Conservation (phyloP, 2,113 vertebrate species). For the Pelodiscus sinensis region DNA sequence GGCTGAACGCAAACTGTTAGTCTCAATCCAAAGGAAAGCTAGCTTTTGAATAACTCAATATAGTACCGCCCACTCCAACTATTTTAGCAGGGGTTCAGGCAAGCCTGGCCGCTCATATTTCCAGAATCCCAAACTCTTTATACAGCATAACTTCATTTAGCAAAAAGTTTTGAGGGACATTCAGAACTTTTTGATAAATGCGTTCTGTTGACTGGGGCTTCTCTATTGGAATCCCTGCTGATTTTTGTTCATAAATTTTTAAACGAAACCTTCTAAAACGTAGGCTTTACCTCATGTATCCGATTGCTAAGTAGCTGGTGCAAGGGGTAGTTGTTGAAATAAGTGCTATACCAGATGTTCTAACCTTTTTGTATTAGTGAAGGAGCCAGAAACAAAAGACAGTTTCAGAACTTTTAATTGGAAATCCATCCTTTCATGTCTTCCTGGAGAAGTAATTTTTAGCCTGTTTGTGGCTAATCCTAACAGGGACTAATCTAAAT, state of each 20-base stretch:
- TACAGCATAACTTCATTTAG: background rate
- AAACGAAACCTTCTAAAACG: background rate
- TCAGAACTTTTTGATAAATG: background rate
- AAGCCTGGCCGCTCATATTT: background rate
- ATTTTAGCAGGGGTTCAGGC: background rate
- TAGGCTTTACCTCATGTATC: background rate
- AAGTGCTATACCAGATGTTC: background rate
- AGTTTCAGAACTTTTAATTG: constrained; percentile 20
- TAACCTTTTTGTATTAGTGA: constrained; percentile 1
- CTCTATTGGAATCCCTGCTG: background rate
- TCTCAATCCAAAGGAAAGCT: background rate
- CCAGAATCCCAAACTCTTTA: background rate
- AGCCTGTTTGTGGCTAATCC: background rate
- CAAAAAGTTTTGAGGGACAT: background rate
- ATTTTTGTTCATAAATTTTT: background rate
- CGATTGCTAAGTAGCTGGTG: background rate
- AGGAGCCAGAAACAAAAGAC: background rate
- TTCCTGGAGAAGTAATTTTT: background rate
- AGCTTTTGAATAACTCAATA: background rate
- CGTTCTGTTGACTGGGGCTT: background rate
- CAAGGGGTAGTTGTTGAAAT: background rate
- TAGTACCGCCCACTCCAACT: background rate
- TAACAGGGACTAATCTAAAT: background rate
- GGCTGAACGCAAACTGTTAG: background rate
- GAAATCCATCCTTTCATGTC: background rate